Evolutionary conservation across 2,113 vertebrate species (phyloP), one percentile per base, ranked within the genome.

Genomic region (Thalassarche chlororhynchos): DNA sequence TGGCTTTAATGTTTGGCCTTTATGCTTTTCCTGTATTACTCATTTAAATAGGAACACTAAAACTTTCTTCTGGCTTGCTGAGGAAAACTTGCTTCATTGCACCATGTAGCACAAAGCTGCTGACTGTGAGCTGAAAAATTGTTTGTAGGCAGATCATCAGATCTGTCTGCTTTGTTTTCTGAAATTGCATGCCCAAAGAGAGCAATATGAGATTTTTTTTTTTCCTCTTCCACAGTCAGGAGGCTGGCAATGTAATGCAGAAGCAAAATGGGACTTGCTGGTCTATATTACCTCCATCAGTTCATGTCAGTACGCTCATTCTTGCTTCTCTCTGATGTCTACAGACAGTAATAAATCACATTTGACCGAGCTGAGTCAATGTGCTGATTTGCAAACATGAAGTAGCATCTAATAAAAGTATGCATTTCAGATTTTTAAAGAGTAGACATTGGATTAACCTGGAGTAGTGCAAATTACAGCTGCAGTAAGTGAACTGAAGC

Each of bases 281-380:
- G 46, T 94, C 68, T 92, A 6, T 54, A 84, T 92, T 93, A 55
- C 77, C 66, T 94, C 69, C 72, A 62, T 77, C 77, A 54, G 52
- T 92, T 95, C 51, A 68, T 69, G 79, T 76, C 82, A 42, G 12
- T 6, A 17, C 1, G 5, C 78, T 58, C 84, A 47, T 90, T 85
- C 82, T 87, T 69, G 47, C 57, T 58, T 69, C 66, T 77, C 62
- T 88, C 52, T 86, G 69, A 80, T 95, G 92, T 76, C 85, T 89
- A 9, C 64, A 83, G 84, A 60, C 82, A 38, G 81, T 57, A 85
- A 91, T 81, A 96, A 94, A 97, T 91, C 83, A 95, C 77, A 60
- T 79, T 68, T 91, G 66, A 58, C 84, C 2, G 4, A 62, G 85
- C 75, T 3, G 44, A 93, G 77, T 34, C 89, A 62, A 84, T 1